Evolutionary conservation across 2,113 vertebrate genomes (phyloP), one percentile per base, ranked within the genome.

Genomic region (Labrus mixtus): DNA sequence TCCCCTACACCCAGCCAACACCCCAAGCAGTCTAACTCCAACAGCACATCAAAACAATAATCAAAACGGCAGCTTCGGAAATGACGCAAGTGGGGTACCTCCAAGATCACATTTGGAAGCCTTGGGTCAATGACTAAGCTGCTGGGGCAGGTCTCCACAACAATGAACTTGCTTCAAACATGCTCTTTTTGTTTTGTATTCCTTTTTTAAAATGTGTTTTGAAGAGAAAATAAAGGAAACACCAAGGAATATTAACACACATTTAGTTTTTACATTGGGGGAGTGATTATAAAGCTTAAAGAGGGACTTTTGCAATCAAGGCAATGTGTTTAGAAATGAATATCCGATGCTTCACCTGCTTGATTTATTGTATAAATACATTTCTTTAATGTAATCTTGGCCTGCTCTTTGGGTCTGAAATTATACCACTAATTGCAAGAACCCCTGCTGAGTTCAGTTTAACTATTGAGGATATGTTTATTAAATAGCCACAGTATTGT

Each of bases 351-450:
- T 10, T 19, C 16, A 22, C 23, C 6, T 43, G 3, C 10, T 16
- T 41, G 0, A 22, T 48, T 54, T 45, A 56, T 4, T 8, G 33
- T 16, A 36, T 20, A 10, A 10, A 2, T 20, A 15, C n/a, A 67
- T 58, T 43, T 22, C 36, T 19, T 53, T 54, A 46, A 63, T 56
- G 36, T 61, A 23, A 22, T 23, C 25, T 9, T 70, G 8, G 69
- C 56, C 16, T 41, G 0, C 20, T 48, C 6, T 23, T 23, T 55
- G 19, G 5, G 13, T 59, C 33, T 61, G 20, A 64, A 51, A 72
- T 81, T 61, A 74, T 2, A 64, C 2, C 17, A 19, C 23, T 59
- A 50, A 69, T 54, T 50, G 13, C 55, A 25, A 51, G 22, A 70
- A 19, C 25, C 36, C 45, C 51, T 62, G 10, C 19, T 39, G 23